Percentiles rank a stretch among this genome's conserved stretches.
phyloP scores from a whole-genome alignment of 2,888 invertebrate genomes.

The Tipula confusa region DNA sequence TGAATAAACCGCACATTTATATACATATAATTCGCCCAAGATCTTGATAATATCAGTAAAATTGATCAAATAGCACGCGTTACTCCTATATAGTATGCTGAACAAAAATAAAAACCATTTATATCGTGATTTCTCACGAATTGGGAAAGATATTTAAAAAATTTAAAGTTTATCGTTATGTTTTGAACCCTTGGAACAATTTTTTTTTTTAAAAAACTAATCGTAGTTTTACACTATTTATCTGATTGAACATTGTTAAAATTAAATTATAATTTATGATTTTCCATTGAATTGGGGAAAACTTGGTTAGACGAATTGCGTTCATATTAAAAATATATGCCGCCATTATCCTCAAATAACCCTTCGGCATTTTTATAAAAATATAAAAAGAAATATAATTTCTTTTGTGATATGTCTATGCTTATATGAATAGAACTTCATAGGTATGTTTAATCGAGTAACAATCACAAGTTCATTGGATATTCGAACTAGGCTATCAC shows the following conservation, averaged over 20 bases:
- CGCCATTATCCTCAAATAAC: no score
- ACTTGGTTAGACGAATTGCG: no score
- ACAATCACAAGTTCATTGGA: no score
- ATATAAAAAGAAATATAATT: no score
- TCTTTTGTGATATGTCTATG: no score
- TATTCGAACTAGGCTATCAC: no score
- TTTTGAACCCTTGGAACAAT: not conserved
- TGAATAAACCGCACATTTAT: not conserved
- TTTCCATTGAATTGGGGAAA: not conserved
- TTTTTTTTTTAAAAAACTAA: not conserved
- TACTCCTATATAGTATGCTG: not conserved
- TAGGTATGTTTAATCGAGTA: no score
- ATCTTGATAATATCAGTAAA: not conserved
- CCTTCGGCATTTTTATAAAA: no score
- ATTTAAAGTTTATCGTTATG: not conserved
- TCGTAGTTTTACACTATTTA: not conserved
- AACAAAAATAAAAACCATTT: not conserved
- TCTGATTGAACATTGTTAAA: not conserved
- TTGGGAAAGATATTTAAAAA: not conserved
- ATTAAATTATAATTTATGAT: constrained; percentile 25
- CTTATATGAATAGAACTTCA: no score
- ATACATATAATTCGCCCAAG: not conserved
- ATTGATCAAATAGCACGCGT: not conserved
- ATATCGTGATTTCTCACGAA: not conserved
- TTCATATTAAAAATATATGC: no score